phyloP scores from a whole-genome alignment of 2,113 vertebrate genomes.

The Agapornis roseicollis region DNA sequence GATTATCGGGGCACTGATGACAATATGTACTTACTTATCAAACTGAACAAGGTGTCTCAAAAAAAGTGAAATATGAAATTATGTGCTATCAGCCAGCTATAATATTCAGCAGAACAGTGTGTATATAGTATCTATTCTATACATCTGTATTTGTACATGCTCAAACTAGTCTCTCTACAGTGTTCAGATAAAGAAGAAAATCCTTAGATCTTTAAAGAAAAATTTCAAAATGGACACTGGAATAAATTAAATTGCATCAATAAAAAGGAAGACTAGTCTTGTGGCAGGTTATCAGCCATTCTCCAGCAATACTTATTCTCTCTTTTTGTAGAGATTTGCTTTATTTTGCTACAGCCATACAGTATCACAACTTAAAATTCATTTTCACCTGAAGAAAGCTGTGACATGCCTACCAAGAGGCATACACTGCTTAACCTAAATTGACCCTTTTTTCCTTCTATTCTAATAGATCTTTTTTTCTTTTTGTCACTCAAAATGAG shows the following conservation, averaged over 20 bases:
- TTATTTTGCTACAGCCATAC: constrained; percentile 35
- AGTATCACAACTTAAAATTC: constrained; percentile 48
- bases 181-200: constrained; percentile 37
- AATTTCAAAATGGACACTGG: constrained; percentile 18
- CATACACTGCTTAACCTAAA: constrained; percentile 68
- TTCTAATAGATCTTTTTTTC: constrained; percentile 77
- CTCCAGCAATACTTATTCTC: neutral
- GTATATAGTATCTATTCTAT: neutral
- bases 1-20: constrained; percentile 41
- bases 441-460: constrained; percentile 75
- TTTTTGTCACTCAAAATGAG: constrained; percentile 86
- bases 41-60: constrained; percentile 42
- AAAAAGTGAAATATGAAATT: constrained; percentile 56
- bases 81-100: neutral
- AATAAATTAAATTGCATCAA: constrained; percentile 12
- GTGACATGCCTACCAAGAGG: constrained; percentile 54
- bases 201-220: constrained; percentile 55
- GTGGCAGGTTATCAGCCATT: constrained; percentile 50
- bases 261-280: neutral
- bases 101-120: neutral
- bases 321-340: constrained; percentile 38
- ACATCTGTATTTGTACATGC: constrained; percentile 14
- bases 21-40: constrained; percentile 12
- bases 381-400: constrained; percentile 56
- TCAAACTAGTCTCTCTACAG: constrained; percentile 16